Conservation (phyloP, 2,113 vertebrate species). For the Ammodytes dubius region DNA sequence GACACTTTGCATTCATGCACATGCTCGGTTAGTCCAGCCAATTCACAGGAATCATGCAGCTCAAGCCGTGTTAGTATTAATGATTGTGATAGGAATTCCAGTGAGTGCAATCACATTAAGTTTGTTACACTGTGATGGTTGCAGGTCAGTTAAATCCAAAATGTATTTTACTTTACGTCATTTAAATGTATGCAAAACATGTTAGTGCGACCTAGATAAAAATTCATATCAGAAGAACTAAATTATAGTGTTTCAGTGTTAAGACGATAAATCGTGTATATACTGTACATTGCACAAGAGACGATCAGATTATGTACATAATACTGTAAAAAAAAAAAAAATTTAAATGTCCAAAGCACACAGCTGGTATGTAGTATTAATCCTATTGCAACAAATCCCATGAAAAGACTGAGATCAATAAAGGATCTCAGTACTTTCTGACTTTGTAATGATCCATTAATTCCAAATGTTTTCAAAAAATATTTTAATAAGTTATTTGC, state of each 20-base stretch:
- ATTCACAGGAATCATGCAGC: conserved; percentile 30
- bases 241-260: conserved; percentile 43
- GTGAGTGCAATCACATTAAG: background rate
- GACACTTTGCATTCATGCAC: conserved; percentile 57
- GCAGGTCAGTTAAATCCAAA: background rate
- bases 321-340: conserved; percentile 24
- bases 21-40: conserved; percentile 55
- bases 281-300: conserved; percentile 15
- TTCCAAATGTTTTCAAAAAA: too few species aligned
- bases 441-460: background rate
- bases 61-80: conserved; percentile 32
- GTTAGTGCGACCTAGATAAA: background rate
- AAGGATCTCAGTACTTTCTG: background rate
- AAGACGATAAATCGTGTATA: conserved; percentile 33
- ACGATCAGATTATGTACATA: conserved; percentile 26
- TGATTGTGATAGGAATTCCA: background rate
- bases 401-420: background rate
- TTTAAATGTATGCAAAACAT: background rate
- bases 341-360: background rate
- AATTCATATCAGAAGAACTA: background rate
- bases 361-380: conserved; percentile 3
- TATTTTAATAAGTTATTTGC: too few species aligned
- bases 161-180: background rate
- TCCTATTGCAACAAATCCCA: conserved; percentile 34
- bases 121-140: conserved; percentile 8